Percentiles rank a stretch among this genome's conserved stretches.
Evolutionary conservation across 2,113 vertebrate genomes (phyloP).

Genomic region (Cavia porcellus): DNA sequence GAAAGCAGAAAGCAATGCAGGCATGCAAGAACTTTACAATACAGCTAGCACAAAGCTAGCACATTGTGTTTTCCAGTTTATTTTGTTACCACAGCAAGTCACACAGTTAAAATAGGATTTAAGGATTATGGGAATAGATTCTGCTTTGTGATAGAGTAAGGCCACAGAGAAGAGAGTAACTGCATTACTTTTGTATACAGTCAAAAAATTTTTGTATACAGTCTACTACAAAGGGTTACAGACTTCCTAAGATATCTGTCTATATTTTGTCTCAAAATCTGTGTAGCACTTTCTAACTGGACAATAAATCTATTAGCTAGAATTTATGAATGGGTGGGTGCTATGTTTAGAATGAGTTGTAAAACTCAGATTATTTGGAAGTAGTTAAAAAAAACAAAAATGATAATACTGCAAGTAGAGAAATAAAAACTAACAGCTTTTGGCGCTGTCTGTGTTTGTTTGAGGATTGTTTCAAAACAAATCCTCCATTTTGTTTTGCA

Average conservation of each 20-base stretch:
- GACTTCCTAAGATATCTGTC: not conserved
- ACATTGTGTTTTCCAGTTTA: not conserved
- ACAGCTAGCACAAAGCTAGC: not conserved
- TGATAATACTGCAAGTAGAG: not conserved
- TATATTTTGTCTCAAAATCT: not conserved
- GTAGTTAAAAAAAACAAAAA: not conserved
- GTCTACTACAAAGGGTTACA: not conserved
- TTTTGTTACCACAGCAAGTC: not conserved
- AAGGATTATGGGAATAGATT: not conserved
- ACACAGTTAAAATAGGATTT: not conserved
- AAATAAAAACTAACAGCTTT: not conserved
- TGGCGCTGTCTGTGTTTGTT: not conserved
- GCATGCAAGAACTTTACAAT: too few species aligned
- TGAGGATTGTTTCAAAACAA: not conserved
- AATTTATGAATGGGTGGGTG: not conserved
- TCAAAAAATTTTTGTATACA: not conserved
- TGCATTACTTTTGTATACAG: not conserved
- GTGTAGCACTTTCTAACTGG: not conserved
- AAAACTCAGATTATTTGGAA: not conserved
- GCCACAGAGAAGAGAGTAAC: not conserved
- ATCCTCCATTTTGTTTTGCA: constrained; percentile 10
- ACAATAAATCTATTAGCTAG: not conserved
- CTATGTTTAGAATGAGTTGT: not conserved
- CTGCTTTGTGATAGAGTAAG: not conserved
- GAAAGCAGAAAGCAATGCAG: not conserved